phyloP scores from a whole-genome alignment of 2,888 invertebrate genomes.

The Ochropacha duplaris region DNA sequence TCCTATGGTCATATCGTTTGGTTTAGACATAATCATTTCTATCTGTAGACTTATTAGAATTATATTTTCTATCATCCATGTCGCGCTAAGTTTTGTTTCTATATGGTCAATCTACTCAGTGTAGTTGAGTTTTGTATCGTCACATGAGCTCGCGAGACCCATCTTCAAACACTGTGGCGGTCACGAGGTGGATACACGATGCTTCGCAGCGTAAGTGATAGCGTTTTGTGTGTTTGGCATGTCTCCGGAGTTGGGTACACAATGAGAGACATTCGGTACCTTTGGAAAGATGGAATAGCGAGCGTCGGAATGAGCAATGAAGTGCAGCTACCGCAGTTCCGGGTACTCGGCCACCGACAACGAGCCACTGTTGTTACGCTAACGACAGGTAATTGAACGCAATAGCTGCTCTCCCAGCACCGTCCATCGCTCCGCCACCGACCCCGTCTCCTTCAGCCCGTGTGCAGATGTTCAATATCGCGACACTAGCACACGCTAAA shows the following conservation, averaged over 20 bases:
- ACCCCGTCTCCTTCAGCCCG: slow-evolving; percentile 79
- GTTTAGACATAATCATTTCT: slow-evolving; percentile 24
- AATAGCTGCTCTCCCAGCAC: slow-evolving; percentile 68
- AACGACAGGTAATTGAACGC: slow-evolving; percentile 93
- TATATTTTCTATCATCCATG: slow-evolving; percentile 72
- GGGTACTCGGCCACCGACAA: slow-evolving; percentile 97
- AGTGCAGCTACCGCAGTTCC: slow-evolving; percentile 98
- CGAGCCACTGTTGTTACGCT: slow-evolving; percentile 96
- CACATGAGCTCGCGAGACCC: slow-evolving; percentile 48
- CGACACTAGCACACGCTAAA: slow-evolving; percentile 77
- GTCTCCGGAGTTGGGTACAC: slow-evolving; percentile 95
- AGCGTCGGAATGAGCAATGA: slow-evolving; percentile 98
- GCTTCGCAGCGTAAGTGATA: slow-evolving; percentile 82
- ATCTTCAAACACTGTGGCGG: slow-evolving; percentile 49
- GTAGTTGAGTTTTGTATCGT: slow-evolving; percentile 49
- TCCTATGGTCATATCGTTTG: not conserved
- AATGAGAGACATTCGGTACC: slow-evolving; percentile 98
- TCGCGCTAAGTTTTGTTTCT: slow-evolving; percentile 33
- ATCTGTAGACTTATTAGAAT: slow-evolving; percentile 50
- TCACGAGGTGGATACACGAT: slow-evolving; percentile 59
- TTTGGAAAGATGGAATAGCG: slow-evolving; percentile 96
- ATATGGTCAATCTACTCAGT: slow-evolving; percentile 32
- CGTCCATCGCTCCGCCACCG: slow-evolving; percentile 71
- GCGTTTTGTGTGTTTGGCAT: slow-evolving; percentile 83
- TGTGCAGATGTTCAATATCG: slow-evolving; percentile 70